These are phyloP conservation scores for Spizella passerina DNA, from an alignment of 2,797 vertebrate species.

Conservation along the genomic window DNA sequence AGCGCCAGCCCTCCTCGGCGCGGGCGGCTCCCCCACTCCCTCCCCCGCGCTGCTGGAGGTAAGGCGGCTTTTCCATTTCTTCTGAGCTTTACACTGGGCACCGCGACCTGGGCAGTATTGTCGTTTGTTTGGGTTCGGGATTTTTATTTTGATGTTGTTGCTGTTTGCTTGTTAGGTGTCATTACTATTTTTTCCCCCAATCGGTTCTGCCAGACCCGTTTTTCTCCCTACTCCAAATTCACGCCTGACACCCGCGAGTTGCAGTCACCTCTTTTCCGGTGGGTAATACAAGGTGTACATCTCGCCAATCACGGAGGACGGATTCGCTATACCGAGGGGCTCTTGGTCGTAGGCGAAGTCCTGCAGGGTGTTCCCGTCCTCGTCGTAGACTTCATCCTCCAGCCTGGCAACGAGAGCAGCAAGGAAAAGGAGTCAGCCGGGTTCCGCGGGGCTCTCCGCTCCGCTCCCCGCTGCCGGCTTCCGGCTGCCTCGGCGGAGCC, in stretches of 20 bases:
- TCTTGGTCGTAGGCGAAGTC: conserved; percentile 87
- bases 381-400: conserved; percentile 88
- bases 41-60: conserved; percentile 4
- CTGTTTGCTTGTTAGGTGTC: not conserved
- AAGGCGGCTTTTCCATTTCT: not conserved
- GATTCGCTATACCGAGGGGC: conserved; percentile 82
- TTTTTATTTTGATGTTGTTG: not conserved
- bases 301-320: conserved; percentile 82
- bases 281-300: conserved; percentile 86
- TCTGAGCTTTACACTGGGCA: not conserved
- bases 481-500: not conserved
- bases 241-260: not conserved
- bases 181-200: not conserved
- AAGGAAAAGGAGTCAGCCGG: not conserved
- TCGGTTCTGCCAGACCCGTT: not conserved
- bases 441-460: not conserved
- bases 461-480: not conserved
- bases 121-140: not conserved
- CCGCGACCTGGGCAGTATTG: not conserved
- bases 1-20: not conserved
- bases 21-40: not conserved
- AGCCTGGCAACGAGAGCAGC: conserved; percentile 64
- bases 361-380: conserved; percentile 87
- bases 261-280: conserved; percentile 84
- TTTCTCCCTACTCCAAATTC: not conserved